phyloP scores from a whole-genome alignment of 2,113 vertebrate species.

The Catharus fuscescens region DNA sequence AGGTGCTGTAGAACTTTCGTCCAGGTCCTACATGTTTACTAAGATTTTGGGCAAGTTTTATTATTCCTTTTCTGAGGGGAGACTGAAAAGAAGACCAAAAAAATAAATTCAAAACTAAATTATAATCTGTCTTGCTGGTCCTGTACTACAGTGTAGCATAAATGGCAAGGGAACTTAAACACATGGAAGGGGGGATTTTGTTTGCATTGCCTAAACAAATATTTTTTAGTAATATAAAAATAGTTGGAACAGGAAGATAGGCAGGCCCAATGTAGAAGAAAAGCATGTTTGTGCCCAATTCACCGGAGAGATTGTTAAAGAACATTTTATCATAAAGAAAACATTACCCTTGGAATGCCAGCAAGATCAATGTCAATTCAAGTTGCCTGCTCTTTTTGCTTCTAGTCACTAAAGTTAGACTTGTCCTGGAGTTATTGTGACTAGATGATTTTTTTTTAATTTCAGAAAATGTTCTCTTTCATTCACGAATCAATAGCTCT shows the following conservation, averaged over 20 bases:
- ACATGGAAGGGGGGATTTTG: constrained; percentile 21
- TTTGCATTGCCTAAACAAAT: constrained; percentile 58
- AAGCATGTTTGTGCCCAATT: constrained; percentile 33
- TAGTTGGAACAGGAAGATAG: constrained; percentile 60
- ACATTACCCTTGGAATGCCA: constrained; percentile 40
- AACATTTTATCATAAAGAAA: constrained; percentile 60
- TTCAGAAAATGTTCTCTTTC: constrained; percentile 37
- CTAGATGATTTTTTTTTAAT: background rate
- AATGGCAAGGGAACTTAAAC: background rate
- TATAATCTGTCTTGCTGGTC: background rate
- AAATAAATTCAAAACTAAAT: background rate
- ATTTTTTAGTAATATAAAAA: constrained; percentile 62
- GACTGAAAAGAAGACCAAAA: background rate
- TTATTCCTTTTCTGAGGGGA: background rate
- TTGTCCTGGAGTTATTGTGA: background rate
- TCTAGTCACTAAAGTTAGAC: background rate
- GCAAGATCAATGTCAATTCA: constrained; percentile 3
- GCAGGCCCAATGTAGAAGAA: constrained; percentile 22
- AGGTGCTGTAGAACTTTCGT: background rate
- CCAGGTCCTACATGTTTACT: background rate
- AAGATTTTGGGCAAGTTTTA: background rate
- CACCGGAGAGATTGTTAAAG: constrained; percentile 33
- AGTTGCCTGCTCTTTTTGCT: background rate
- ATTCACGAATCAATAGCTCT: constrained; percentile 19
- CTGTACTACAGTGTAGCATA: background rate